Base-by-base conservation (phyloP, 2,888 invertebrate genomes). In the Pristionchus japonicus region DNA sequence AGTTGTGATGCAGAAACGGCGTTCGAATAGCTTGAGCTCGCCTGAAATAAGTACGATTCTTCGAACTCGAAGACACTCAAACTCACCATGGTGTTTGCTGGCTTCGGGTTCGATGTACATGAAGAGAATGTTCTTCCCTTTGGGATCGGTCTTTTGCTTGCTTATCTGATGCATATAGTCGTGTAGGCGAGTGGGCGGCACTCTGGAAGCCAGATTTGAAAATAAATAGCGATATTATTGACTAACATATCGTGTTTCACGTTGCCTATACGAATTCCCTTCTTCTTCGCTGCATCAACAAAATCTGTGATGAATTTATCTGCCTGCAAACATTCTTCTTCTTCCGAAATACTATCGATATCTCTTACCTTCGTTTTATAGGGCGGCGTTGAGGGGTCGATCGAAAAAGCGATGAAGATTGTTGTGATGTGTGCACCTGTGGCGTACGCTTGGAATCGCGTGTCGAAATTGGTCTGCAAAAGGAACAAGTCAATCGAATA, bases 11-110 rank as follows among this genome's bases (percentile, higher is more conserved):
- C 37, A 64, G 86, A 31, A 70, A 9, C 49, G 31, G 2, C 86
- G 86, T 27, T 86, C 86, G 49, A 86, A 70, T 4, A 86, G 49
- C 31, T 86, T 86, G 31, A 86, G 40, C 11, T 86, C 67, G 11
- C 20, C 86, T 86, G 49, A 9, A 86, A 86, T 70, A 31, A 52
- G 57, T 1, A 7, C 0, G 3, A 49, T 7, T 37, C 20, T 7
- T 7, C 3, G 6, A 27, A 80, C n/a, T 34, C 37, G 1, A 37
- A 20, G 20, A 17, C 3, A 31, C n/a, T 9, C 52, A n/a, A n/a
- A n/a, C n/a, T 37, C 9, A 84, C 84, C 61, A n/a, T 84, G 84
- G n/a, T 57, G 57, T 3, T 84, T 37, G 7, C 37, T n/a, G 7
- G 3, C 17, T 34, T 34, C 84, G 11, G 84, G 84, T 43, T 84